Percentiles rank a stretch among this genome's conserved stretches.
Conservation (phyloP, 2,797 vertebrate genomes). For the Eulemur rubriventer region DNA sequence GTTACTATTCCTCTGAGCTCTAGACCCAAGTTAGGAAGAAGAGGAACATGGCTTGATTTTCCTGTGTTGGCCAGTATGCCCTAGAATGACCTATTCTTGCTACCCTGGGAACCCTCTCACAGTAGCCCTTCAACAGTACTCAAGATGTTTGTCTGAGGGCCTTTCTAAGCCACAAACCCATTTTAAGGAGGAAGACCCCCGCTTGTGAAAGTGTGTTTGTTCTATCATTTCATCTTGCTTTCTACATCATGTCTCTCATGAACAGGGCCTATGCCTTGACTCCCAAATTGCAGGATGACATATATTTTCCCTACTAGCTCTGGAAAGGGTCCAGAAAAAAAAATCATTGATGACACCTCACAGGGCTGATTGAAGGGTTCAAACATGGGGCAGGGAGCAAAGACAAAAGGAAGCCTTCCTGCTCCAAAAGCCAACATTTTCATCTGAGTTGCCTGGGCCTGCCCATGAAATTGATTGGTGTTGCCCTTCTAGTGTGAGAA, state of each 20-base stretch:
- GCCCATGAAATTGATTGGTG: background rate
- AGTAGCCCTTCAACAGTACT: background rate
- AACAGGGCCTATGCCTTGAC: background rate
- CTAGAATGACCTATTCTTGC: background rate
- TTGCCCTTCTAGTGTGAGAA: background rate
- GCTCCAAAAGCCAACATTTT: background rate
- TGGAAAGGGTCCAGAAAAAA: background rate
- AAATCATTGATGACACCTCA: background rate
- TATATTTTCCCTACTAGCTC: background rate
- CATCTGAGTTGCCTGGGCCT: background rate
- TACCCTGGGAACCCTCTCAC: background rate
- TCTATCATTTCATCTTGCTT: constrained; percentile 5
- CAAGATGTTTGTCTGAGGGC: background rate
- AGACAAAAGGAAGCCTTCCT: background rate
- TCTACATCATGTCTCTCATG: background rate
- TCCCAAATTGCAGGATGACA: background rate
- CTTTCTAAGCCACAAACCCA: background rate
- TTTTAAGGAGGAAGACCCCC: background rate
- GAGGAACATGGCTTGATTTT: background rate
- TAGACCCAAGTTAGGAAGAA: background rate
- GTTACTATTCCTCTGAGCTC: background rate
- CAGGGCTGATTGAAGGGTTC: background rate
- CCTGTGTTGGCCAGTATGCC: background rate
- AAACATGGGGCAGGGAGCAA: background rate
- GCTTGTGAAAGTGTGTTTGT: background rate